Conservation (phyloP, 1,140 invertebrate genomes). For the Caenorhabditis latens region DNA sequence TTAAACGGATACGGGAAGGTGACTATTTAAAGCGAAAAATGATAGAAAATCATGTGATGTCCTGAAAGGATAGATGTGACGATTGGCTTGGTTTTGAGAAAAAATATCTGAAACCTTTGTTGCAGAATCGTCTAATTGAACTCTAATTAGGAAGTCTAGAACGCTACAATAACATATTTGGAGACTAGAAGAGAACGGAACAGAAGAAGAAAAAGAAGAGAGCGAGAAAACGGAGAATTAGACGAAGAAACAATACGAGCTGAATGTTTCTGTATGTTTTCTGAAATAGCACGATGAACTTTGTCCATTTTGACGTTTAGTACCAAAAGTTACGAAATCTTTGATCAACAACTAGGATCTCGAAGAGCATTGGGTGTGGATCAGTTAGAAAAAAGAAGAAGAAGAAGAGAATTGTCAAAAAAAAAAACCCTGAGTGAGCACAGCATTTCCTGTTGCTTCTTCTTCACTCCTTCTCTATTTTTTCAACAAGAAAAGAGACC, state of each 20-base stretch:
- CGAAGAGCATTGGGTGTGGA: constrained; percentile 18
- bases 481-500: constrained; percentile 28
- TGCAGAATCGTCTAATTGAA: neutral
- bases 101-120: neutral
- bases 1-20: constrained; percentile 53
- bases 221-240: neutral
- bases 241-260: neutral
- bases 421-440: constrained; percentile 45
- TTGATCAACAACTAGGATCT: constrained; percentile 9
- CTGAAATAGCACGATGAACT: neutral
- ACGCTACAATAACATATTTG: no score
- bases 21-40: constrained; percentile 20
- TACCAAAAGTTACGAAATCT: constrained; percentile 15
- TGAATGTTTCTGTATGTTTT: no score
- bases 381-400: constrained; percentile 39
- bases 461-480: constrained; percentile 11
- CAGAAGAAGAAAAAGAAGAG: neutral
- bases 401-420: constrained; percentile 38
- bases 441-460: constrained; percentile 45
- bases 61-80: neutral
- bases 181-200: no score
- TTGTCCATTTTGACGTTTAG: neutral
- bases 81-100: neutral
- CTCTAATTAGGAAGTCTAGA: no score
- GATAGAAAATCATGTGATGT: constrained; percentile 20